Evolutionary conservation across 2,113 vertebrate species (phyloP), one percentile per base, ranked within the genome.

Genomic region (Junco hyemalis): DNA sequence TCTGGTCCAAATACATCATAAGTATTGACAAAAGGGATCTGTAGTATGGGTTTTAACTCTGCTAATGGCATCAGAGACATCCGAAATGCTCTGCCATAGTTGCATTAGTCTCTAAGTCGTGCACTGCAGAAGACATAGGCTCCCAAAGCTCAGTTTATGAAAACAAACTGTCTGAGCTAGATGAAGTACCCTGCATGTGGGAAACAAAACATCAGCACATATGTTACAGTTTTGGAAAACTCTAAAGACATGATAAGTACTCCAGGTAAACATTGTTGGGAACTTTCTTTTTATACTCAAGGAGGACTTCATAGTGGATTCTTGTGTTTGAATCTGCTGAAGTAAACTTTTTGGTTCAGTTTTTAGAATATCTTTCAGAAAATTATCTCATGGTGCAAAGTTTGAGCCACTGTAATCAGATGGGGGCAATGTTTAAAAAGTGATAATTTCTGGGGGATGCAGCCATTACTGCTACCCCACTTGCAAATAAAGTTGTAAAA

Each of bases 81-180:
- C 42, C 79, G 81, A 81, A 79, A 50, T 24, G 26, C 1, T 1
- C n/a, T 56, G 14, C 40, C 14, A 38, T 54, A 40, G 33, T 48
- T 63, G 15, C 12, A 26, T 78, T 45, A 83, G 9, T 57, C 56
- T 73, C 0, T 18, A 61, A 79, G 13, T 40, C 0, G 0, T 42
- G 21, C 47, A 38, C 19, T 73, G 5, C 31, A 44, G 50, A 66
- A 73, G 40, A 38, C 11, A 16, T 6, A 76, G 38, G n/a, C 42
- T 86, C 56, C n/a, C 36, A 92, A 74, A 42, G 6, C 51, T 59
- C n/a, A 33, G 18, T 38, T 80, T 78, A 22, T 50, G 23, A 36
- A 86, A 86, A 69, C 8, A 69, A 54, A 24, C 33, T n/a, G 9
- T 35, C 42, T 74, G 61, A 87, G 59, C 44, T 78, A 20, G 38